Base-by-base conservation (phyloP, 2,113 vertebrate species). In the Silurus meridionalis region DNA sequence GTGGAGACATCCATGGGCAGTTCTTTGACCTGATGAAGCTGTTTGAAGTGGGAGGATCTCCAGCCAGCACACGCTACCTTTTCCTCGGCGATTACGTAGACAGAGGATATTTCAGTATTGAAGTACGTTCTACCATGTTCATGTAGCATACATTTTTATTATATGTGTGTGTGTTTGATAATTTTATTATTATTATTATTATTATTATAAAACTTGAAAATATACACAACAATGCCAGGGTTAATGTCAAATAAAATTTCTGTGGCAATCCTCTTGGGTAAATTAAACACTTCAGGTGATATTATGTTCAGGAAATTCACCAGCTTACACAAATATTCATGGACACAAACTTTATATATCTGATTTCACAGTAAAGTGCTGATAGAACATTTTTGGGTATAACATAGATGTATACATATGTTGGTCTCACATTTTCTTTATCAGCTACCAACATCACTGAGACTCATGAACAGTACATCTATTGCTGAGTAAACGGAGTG, bases 81-180 rank as follows among this genome's bases (percentile, higher is more conserved):
- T 99, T 99, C 95, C 94, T 99, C 89, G 98, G 98, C 86, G 98
- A 99, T 95, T 99, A 99, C 25, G 98, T 99, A 89, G 98, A 99
- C 97, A 97, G 98, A 97, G 98, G 98, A 90, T 99, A 99, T 95
- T 99, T 99, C 96, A 99, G 98, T 95, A 99, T 99, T 92, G 98
- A 99, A 96, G 98, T 99, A 95, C 96, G 96, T 97, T 37, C 37
- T 37, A 37, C 37, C 37, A 37, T 37, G 37, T 37, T 71, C 14
- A 25, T 23, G 3, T 63, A 60, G 46, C 21, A 37, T 17, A 37
- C 37, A 37, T 37, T 37, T 37, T 37, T 37, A 37, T 37, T 37
- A 2, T 37, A 37, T n/a, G n/a, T n/a, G n/a, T n/a, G n/a, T n/a
- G n/a, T n/a, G n/a, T n/a, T n/a, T n/a, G n/a, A n/a, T n/a, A n/a